Percentiles rank a stretch among this genome's conserved stretches.
Conservation (phyloP, 2,888 invertebrate genomes). For the Neocrepidodera transversa region DNA sequence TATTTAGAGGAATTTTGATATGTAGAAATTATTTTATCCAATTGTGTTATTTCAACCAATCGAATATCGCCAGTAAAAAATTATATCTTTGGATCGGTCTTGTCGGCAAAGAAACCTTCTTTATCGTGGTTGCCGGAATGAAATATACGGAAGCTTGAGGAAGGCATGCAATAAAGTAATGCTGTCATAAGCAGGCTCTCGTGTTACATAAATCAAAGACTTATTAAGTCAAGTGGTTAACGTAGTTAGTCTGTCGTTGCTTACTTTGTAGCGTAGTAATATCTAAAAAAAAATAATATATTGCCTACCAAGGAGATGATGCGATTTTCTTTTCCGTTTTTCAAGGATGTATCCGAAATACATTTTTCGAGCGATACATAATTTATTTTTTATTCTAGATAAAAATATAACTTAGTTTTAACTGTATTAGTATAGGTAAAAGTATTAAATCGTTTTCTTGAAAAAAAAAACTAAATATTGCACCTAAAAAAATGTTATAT, state of each 20-base stretch:
- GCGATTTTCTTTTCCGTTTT: background rate
- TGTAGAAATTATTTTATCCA: no score
- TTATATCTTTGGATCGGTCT: background rate
- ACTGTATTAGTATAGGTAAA: no score
- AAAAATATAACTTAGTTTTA: no score
- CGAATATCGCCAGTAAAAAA: no score
- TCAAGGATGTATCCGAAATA: constrained; percentile 4
- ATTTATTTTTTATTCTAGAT: no score
- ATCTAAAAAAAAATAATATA: constrained; percentile 45
- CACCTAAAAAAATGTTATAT: no score
- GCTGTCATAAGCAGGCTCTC: constrained; percentile 58
- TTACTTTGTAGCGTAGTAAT: constrained; percentile 35
- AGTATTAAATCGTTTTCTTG: no score
- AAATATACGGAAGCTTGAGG: constrained; percentile 44
- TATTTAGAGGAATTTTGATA: no score
- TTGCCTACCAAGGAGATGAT: constrained; percentile 16
- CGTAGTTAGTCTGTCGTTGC: constrained; percentile 50
- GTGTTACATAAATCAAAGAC: constrained; percentile 59
- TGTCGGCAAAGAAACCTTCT: constrained; percentile 30
- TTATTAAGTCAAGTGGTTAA: constrained; percentile 60
- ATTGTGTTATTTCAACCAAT: no score
- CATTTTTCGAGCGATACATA: background rate
- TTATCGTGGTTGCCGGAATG: constrained; percentile 27
- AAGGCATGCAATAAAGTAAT: constrained; percentile 54
- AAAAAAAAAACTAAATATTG: no score